These are phyloP conservation scores for Fratercula arctica DNA, from an alignment of 2,797 vertebrate species.

Conservation along the genomic window DNA sequence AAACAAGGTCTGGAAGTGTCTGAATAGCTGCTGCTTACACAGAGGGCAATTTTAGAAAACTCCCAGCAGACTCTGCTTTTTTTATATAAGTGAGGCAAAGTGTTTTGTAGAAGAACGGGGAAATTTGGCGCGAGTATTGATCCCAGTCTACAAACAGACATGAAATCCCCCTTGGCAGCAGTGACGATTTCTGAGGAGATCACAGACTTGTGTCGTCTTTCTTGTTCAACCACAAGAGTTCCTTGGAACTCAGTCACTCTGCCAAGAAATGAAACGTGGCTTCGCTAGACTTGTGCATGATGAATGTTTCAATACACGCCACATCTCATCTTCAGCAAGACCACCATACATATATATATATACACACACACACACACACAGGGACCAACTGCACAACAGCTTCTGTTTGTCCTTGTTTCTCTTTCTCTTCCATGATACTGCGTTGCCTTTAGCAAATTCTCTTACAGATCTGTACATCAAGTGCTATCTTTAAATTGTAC, in stretches of 20 bases:
- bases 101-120: neutral
- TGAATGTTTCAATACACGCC: neutral
- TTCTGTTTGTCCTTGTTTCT: neutral
- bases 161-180: constrained; percentile 25
- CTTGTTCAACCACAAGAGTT: constrained; percentile 14
- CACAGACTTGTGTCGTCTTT: constrained; percentile 15
- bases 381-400: neutral
- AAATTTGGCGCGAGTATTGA: neutral
- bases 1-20: neutral
- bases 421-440: neutral
- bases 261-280: neutral
- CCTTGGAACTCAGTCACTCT: neutral
- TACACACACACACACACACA: neutral
- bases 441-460: neutral
- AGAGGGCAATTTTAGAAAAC: neutral
- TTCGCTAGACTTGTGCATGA: neutral
- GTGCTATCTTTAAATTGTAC: neutral
- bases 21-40: neutral
- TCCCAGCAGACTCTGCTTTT: neutral
- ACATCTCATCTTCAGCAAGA: neutral
- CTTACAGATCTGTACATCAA: neutral
- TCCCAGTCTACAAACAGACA: neutral
- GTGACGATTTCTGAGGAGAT: constrained; percentile 5
- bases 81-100: neutral
- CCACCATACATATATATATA: neutral